Base-by-base conservation (phyloP, 2,113 vertebrate genomes). In the Progne subis region DNA sequence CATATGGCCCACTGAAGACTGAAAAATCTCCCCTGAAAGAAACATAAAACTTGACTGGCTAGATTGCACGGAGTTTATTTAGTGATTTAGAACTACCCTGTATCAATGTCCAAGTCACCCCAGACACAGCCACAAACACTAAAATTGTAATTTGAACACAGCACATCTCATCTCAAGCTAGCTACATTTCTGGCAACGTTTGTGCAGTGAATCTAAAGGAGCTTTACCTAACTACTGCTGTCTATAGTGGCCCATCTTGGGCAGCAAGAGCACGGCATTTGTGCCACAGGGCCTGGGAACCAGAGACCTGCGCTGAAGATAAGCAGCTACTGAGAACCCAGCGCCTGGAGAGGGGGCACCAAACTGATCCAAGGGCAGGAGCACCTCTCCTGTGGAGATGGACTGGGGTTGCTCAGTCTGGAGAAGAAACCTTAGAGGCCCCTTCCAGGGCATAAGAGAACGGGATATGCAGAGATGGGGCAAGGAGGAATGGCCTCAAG, bases 331-430 rank as follows among this genome's bases (percentile, higher is more conserved):
- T 18, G 53, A 37, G 53, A 77, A 44, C 17, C 17, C 63, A 52
- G 61, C 0, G 2, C 63, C 17, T 37, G 32, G 6, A 53, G 39
- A 53, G 31, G 39, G 26, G 68, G 3, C 0, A 26, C 44, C 53
- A 32, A 21, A 37, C 26, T 23, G 31, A 77, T 18, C 20, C 46
- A 21, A 68, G 53, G 46, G 32, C 46, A 44, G 61, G 6, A 44
- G 17, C 31, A 14, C 14, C 21, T 43, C 61, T 18, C 37, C 53
- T 44, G 37, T 6, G 26, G 21, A 59, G 20, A 18, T 10, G 46
- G 37, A 55, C 26, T 52, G 55, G 53, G 18, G 21, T 46, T 77
- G 8, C 4, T 68, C 44, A 43, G 44, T 9, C 44, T 34, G 44
- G 11, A 76, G 11, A 17, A 68, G 8, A 20, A 50, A 43, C 17